Conservation (phyloP, 2,113 vertebrate genomes). For the Rattus norvegicus region DNA sequence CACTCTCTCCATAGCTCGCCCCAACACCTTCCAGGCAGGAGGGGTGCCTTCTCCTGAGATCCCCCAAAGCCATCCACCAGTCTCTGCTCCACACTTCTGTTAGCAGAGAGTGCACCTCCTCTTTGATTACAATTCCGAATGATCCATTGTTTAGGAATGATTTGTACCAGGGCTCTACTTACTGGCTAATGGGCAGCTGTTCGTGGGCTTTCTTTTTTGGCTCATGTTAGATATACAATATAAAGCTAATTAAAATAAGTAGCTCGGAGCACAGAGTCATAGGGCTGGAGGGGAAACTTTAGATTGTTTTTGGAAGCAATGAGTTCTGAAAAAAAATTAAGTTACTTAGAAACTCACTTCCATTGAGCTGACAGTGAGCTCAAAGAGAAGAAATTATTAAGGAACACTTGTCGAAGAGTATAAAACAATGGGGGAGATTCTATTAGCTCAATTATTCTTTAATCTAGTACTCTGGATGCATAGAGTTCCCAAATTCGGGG, state of each 20-base stretch:
- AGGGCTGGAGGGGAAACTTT: conserved; percentile 32
- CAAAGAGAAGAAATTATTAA: conserved; percentile 58
- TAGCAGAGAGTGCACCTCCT: neutral
- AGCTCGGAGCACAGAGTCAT: conserved; percentile 27
- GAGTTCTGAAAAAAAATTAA: conserved; percentile 65
- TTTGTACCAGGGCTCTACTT: neutral
- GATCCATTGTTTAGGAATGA: neutral
- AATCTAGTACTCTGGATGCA: conserved; percentile 22
- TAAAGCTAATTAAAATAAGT: conserved; percentile 65
- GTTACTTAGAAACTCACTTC: conserved; percentile 73
- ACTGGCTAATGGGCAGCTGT: conserved; percentile 25
- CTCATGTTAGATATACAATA: conserved; percentile 47
- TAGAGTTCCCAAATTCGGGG: neutral
- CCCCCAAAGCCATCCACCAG: neutral
- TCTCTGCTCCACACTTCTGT: neutral
- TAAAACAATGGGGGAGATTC: conserved; percentile 44
- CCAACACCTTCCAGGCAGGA: no score
- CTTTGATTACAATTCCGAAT: neutral
- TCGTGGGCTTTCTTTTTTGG: conserved; percentile 35
- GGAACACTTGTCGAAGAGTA: conserved; percentile 43
- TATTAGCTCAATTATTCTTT: conserved; percentile 65
- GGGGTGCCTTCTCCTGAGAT: neutral
- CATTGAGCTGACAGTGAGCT: conserved; percentile 35
- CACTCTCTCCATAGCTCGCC: no score
- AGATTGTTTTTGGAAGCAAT: conserved; percentile 67